Percentiles rank a stretch among this genome's conserved stretches.
Conservation (phyloP, 2,113 vertebrate species). For the Rhinoptilus africanus region DNA sequence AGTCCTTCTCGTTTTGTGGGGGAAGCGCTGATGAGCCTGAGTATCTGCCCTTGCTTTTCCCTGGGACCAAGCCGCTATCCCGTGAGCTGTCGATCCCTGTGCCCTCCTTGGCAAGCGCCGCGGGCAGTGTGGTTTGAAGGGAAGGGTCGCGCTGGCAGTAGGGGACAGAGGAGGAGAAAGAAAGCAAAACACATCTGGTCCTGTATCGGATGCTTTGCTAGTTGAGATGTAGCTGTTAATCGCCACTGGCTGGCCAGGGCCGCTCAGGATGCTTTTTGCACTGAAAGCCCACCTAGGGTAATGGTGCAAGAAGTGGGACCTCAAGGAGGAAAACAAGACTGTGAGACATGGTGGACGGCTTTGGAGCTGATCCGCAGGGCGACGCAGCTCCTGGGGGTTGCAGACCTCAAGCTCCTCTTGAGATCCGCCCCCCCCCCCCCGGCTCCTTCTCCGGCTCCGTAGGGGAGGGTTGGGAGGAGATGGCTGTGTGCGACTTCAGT, state of each 20-base stretch:
- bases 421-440: no score
- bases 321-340: neutral
- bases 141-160: neutral
- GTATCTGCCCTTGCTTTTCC: neutral
- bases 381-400: neutral
- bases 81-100: neutral
- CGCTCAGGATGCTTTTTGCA: neutral
- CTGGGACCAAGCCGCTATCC: neutral
- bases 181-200: neutral
- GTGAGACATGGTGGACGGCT: neutral
- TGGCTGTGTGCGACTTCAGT: rapidly evolving
- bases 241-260: neutral
- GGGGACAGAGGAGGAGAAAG: neutral
- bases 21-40: neutral
- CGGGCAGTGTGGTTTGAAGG: neutral
- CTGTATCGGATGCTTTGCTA: rapidly evolving
- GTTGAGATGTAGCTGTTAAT: neutral
- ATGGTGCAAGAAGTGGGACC: neutral
- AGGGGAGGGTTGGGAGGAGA: neutral
- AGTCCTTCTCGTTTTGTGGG: neutral
- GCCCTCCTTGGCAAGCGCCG: neutral
- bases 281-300: rapidly evolving
- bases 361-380: rapidly evolving
- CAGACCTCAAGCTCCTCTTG: neutral
- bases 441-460: neutral